Evolutionary conservation across 2,888 invertebrate genomes (phyloP).

Genomic region (Drosophila hawaiiensis): DNA sequence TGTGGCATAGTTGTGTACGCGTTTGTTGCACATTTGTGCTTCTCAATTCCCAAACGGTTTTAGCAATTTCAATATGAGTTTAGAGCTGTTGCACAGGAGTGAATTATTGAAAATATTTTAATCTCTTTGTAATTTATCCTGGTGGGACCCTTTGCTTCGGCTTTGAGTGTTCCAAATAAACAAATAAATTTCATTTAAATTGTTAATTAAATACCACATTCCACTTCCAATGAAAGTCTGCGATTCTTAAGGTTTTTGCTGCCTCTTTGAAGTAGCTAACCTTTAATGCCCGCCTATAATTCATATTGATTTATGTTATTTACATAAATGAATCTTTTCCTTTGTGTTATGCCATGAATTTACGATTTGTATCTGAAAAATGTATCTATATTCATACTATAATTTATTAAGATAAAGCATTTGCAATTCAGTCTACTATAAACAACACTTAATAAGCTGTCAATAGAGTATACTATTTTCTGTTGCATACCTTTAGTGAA

Average conservation of each 20-base stretch:
- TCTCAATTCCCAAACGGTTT: conserved; percentile 72
- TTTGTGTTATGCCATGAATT: not conserved
- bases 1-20: conserved; percentile 51
- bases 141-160: conserved; percentile 82
- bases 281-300: not conserved
- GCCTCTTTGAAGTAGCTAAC: not conserved
- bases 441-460: not conserved
- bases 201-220: fast-evolving
- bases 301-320: not conserved
- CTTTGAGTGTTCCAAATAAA: conserved; percentile 77
- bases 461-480: not conserved
- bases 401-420: not conserved
- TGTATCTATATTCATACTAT: not conserved
- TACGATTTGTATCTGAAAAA: not conserved
- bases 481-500: conserved; percentile 31
- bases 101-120: conserved; percentile 64
- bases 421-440: not conserved
- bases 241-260: not conserved
- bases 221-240: not conserved
- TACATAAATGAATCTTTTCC: not conserved
- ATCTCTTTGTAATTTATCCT: conserved; percentile 81
- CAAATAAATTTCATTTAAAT: not conserved
- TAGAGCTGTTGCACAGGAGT: fast-evolving
- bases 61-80: not conserved
- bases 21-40: not conserved